Conservation (phyloP, 2,888 invertebrate genomes). For the Punctoribates punctum region DNA sequence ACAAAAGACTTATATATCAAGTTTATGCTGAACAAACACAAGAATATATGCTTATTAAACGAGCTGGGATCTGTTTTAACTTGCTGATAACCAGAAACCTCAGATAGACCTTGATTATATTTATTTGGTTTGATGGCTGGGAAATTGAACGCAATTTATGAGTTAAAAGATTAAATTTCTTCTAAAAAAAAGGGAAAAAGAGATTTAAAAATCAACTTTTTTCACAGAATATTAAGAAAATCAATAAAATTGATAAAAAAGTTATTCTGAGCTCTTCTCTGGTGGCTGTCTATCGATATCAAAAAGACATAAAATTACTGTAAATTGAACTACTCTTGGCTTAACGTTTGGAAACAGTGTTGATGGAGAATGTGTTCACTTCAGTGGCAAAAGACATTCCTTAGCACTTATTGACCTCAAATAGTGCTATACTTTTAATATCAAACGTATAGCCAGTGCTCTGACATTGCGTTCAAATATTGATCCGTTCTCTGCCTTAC, state of each 20-base stretch:
- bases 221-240: background rate
- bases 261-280: background rate
- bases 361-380: background rate
- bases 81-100: no score
- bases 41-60: no score
- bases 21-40: no score
- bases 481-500: background rate
- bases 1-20: background rate
- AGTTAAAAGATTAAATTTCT: background rate
- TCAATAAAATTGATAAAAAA: background rate
- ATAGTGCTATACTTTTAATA: background rate
- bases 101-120: no score
- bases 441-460: background rate
- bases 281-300: background rate
- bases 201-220: background rate
- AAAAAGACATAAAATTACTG: constrained; percentile 22
- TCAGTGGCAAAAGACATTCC: constrained; percentile 23
- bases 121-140: no score
- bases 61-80: no score
- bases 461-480: constrained; percentile 30
- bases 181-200: background rate
- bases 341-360: background rate
- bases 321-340: constrained; percentile 8
- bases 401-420: constrained; percentile 34
- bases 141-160: no score